These are phyloP conservation scores for Tragelaphus imberbis DNA, from an alignment of 2,113 vertebrate species.

Conservation along the genomic window DNA sequence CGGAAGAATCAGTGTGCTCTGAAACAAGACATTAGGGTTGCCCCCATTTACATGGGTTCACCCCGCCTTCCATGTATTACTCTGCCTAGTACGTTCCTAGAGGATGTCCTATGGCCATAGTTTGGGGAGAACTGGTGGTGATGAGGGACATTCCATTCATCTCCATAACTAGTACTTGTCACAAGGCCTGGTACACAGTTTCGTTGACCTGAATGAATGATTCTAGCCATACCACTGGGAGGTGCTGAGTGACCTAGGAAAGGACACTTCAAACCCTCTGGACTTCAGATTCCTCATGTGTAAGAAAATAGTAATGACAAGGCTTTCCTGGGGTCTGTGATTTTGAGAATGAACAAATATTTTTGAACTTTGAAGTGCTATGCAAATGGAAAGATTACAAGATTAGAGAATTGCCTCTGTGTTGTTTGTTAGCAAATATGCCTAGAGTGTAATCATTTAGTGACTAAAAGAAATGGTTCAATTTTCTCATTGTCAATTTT, in stretches of 20 bases:
- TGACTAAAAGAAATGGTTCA: neutral
- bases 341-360: neutral
- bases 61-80: accelerated
- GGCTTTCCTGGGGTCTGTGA: neutral
- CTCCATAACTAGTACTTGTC: neutral
- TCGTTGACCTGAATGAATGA: neutral
- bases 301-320: neutral
- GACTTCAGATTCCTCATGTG: neutral
- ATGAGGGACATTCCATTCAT: neutral
- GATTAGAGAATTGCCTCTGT: neutral
- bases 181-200: neutral
- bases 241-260: neutral
- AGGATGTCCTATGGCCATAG: neutral
- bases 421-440: neutral
- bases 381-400: neutral
- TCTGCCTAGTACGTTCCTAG: neutral
- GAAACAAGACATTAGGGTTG: neutral
- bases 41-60: too few relatives aligned
- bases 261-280: neutral
- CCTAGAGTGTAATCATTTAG: neutral
- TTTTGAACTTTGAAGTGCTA: neutral
- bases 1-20: neutral
- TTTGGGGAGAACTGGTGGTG: neutral
- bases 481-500: neutral
- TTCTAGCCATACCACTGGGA: neutral